A percentile compares a stretch with the other conserved stretches of the same genome.
These are phyloP conservation scores for Hirtodrosophila trivittata DNA, from an alignment of 2,888 invertebrate species.

Conservation along the genomic window DNA sequence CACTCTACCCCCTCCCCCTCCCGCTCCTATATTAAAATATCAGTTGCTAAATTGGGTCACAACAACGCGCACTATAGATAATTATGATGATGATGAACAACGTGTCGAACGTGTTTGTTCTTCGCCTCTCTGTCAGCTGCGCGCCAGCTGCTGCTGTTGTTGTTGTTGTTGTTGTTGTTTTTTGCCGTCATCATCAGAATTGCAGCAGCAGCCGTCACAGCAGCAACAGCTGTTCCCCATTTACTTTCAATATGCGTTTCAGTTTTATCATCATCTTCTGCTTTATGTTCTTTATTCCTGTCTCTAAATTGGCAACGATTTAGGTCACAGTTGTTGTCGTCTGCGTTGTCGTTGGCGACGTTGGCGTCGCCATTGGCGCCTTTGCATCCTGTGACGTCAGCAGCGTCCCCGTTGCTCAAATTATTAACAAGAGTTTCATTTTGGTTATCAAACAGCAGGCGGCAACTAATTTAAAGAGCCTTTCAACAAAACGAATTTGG, in stretches of 20 bases:
- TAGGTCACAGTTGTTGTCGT: conserved; percentile 40
- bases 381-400: conserved; percentile 48
- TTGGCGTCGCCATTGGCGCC: background rate
- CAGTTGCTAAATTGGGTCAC: conserved; percentile 75
- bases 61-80: conserved; percentile 38
- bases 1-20: background rate
- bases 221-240: conserved; percentile 69
- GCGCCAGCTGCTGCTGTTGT: conserved; percentile 20
- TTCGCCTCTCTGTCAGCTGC: conserved; percentile 15
- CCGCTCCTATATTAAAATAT: conserved; percentile 56
- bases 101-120: conserved; percentile 72
- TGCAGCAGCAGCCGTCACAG: conserved; percentile 20
- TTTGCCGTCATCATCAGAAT: conserved; percentile 9
- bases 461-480: conserved; percentile 43
- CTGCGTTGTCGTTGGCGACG: background rate
- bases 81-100: conserved; percentile 62
- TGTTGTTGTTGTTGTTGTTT: background rate
- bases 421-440: conserved; percentile 39
- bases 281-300: conserved; percentile 6
- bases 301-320: conserved; percentile 41
- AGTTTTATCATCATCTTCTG: conserved; percentile 14
- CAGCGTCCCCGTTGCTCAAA: conserved; percentile 19
- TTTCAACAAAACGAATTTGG: conserved; percentile 28
- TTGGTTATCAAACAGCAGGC: conserved; percentile 40
- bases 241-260: conserved; percentile 69